A percentile compares a stretch with the other conserved stretches of the same genome.
Evolutionary conservation across 2,888 invertebrate genomes (phyloP).

Genomic region (Drosophila lacicola): DNA sequence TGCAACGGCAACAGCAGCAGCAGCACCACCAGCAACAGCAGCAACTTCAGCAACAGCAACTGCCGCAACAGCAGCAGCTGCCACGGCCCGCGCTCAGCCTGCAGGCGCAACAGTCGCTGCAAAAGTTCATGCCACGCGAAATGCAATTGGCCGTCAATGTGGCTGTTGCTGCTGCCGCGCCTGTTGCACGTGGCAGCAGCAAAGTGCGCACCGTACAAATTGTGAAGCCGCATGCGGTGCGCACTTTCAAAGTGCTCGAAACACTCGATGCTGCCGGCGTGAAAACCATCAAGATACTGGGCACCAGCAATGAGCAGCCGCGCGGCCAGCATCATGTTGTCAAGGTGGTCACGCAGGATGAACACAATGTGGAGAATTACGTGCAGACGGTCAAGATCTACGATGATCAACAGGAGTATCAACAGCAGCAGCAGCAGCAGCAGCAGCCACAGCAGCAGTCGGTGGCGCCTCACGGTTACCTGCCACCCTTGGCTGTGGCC

Average conservation of each 20-base stretch:
- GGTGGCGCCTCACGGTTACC: conserved; percentile 32
- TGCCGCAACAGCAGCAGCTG: conserved; percentile 3
- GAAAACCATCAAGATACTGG: conserved; percentile 82
- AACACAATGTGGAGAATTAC: conserved; percentile 56
- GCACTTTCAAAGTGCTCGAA: conserved; percentile 80
- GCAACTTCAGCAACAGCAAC: conserved; percentile 3
- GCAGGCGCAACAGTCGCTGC: conserved; percentile 66
- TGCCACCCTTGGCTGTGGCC: conserved; percentile 56
- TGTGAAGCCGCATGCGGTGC: conserved; percentile 65
- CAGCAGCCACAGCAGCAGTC: neutral
- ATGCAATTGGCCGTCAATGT: conserved; percentile 71
- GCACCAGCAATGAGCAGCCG: conserved; percentile 74
- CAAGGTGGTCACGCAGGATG: conserved; percentile 72
- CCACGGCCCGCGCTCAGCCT: conserved; percentile 41
- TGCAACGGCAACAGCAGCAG: conserved; percentile 23
- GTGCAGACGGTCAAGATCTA: conserved; percentile 82
- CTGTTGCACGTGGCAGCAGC: conserved; percentile 54
- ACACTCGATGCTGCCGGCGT: conserved; percentile 75
- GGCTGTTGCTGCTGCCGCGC: conserved; percentile 54
- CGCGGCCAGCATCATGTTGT: conserved; percentile 78
- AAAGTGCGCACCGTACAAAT: conserved; percentile 82
- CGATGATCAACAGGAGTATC: conserved; percentile 63
- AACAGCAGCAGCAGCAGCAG: conserved; percentile 5
- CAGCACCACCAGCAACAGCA: conserved; percentile 25
- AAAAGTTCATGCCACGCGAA: conserved; percentile 76